Evolutionary conservation across 30 jellyfish, hydroid and myxozoan species (phyloP), one percentile per base, ranked within the genome.

Genomic region (Aurelia sp.): DNA sequence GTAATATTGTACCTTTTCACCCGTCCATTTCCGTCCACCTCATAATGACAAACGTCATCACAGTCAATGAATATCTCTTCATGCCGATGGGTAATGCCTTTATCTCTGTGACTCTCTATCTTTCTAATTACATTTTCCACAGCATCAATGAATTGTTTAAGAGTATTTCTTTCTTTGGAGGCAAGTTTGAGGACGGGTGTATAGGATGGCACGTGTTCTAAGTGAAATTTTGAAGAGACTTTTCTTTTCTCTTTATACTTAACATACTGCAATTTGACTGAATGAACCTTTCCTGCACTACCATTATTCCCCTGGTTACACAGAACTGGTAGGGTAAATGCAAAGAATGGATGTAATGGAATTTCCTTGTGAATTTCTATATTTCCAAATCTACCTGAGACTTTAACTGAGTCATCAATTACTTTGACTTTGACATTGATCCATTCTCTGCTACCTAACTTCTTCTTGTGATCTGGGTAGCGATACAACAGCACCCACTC

Each of bases 31-130:
- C 98, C 98, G 20, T 97, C 93, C 24, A 93, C 77, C 76, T 80
- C 90, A 68, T 64, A 93, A 31, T 88, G 92, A 65, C 98, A 93
- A 8, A 89, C 60, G 68, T 93, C 98, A 47, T 93, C 98, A 75
- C 97, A 81, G 47, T 93, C 97, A 24, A 93, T 82, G 73, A 93
- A 93, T 8, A 93, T 74, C 64, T 89, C 98, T 70, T 93, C 96
- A 52, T 88, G 97, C 41, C 91, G 70, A 80, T 93, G 92, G 0
- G 97, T 57, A 31, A 93, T 82, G 31, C 94, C 96, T 63, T 85
- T 93, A 53, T 84, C 91, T 27, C 98, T 88, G 67, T 87, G 90
- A 4, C 95, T 78, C 18, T 93, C 97, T 10, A 93, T 89, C 15
- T 72, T 80, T 30, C 98, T 96, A 55, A 93, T 81, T 10, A 81